Conservation (phyloP, 2,888 invertebrate genomes). For the Trissoscelio sp. region DNA sequence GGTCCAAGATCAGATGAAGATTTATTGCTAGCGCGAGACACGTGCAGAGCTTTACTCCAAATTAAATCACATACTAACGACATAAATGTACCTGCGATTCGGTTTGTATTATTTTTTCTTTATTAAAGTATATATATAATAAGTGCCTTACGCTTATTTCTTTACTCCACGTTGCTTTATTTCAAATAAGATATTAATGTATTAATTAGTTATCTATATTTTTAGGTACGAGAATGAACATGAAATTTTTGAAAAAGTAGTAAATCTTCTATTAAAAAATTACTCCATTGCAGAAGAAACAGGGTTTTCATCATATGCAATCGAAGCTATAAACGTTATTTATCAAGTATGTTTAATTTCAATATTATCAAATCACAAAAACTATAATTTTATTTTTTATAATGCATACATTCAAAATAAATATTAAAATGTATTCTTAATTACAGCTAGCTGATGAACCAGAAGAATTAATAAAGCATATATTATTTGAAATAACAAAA, state of each 20-base stretch:
- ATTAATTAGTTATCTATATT: conserved; percentile 37
- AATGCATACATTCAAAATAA: neutral
- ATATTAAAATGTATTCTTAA: conserved; percentile 25
- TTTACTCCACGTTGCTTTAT: too few relatives aligned
- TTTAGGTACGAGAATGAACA: conserved; percentile 84
- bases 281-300: conserved; percentile 82
- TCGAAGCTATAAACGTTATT: conserved; percentile 86
- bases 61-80: conserved; percentile 82
- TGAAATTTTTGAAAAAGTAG: conserved; percentile 85
- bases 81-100: conserved; percentile 80
- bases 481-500: conserved; percentile 71
- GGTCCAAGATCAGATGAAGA: conserved; percentile 84
- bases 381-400: too few relatives aligned
- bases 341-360: conserved; percentile 83
- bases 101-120: conserved; percentile 73
- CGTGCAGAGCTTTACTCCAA: conserved; percentile 86
- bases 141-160: too few relatives aligned
- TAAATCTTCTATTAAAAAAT: conserved; percentile 84
- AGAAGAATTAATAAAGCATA: conserved; percentile 79
- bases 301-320: conserved; percentile 86
- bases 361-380: too few relatives aligned
- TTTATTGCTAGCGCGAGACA: conserved; percentile 85
- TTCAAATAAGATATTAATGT: too few relatives aligned
- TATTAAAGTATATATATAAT: too few relatives aligned
- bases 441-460: conserved; percentile 86